phyloP scores from a whole-genome alignment of 2,797 vertebrate species.

The Hoplostethus atlanticus region DNA sequence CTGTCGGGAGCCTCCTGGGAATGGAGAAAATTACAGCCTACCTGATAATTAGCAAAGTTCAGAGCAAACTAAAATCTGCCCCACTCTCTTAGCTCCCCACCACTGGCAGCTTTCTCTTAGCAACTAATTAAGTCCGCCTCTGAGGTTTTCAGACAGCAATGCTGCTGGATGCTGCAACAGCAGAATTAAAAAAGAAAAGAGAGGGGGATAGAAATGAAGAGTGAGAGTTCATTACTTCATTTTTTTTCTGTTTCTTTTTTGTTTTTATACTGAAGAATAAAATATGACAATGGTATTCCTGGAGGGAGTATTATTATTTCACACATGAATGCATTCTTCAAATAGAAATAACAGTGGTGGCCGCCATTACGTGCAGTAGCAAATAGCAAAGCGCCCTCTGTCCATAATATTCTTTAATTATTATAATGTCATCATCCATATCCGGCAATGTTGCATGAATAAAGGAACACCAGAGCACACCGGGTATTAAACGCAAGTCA shows the following conservation, averaged over 20 bases:
- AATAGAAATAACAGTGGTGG: constrained; percentile 85
- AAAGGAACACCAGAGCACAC: constrained; percentile 77
- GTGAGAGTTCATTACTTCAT: constrained; percentile 65
- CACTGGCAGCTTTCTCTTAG: constrained; percentile 87
- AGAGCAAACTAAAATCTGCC: constrained; percentile 85
- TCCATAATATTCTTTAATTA: constrained; percentile 87
- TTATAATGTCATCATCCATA: constrained; percentile 87
- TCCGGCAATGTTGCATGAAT: constrained; percentile 80
- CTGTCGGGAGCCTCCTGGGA: constrained; percentile 82
- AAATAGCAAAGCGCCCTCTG: constrained; percentile 76
- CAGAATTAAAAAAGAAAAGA: constrained; percentile 81
- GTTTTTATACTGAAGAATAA: constrained; percentile 79
- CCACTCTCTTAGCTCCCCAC: constrained; percentile 76
- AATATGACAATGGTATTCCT: constrained; percentile 84
- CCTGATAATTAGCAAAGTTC: constrained; percentile 91
- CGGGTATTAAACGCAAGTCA: constrained; percentile 84
- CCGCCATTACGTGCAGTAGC: constrained; percentile 77
- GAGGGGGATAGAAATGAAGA: constrained; percentile 71
- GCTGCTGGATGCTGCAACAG: constrained; percentile 85
- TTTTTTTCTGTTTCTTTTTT: constrained; percentile 59
- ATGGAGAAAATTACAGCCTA: constrained; percentile 86
- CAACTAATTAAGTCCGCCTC: constrained; percentile 90
- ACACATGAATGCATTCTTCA: constrained; percentile 83
- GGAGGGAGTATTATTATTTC: constrained; percentile 86
- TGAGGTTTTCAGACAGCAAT: constrained; percentile 83